Evolutionary conservation across 1,140 invertebrate genomes (phyloP).

Genomic region (Drosophila simulans): DNA sequence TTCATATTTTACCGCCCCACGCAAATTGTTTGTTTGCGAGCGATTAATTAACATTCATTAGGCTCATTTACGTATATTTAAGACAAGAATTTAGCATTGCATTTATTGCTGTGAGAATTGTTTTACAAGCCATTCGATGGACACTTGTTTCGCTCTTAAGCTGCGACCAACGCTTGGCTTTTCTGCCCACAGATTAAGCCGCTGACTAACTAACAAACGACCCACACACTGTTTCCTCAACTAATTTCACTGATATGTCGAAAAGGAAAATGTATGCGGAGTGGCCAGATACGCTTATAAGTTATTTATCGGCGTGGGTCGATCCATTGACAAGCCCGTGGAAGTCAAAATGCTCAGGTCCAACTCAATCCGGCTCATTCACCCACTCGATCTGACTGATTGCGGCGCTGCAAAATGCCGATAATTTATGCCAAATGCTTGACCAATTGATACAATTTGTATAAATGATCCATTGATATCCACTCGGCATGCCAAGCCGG

Average conservation of each 20-base stretch:
- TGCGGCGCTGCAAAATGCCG: constrained; percentile 21
- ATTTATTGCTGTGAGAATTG: constrained; percentile 50
- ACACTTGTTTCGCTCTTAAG: constrained; percentile 24
- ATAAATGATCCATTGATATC: constrained; percentile 45
- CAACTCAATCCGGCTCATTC: constrained; percentile 28
- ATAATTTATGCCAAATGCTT: constrained; percentile 51
- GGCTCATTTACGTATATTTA: constrained; percentile 37
- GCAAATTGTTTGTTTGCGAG: constrained; percentile 38
- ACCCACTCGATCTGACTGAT: constrained; percentile 35
- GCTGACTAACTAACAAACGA: constrained; percentile 33
- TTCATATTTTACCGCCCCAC: constrained; percentile 30
- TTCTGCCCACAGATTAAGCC: constrained; percentile 27
- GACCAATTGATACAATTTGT: constrained; percentile 53
- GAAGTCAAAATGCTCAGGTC: constrained; percentile 35
- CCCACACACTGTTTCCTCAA: constrained; percentile 36
- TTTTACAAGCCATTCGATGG: constrained; percentile 26
- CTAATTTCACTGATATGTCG: constrained; percentile 39
- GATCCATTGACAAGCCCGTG: constrained; percentile 45
- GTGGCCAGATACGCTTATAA: constrained; percentile 14
- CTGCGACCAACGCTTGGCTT: constrained; percentile 10
- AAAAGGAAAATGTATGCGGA: constrained; percentile 8
- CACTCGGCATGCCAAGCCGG: constrained; percentile 11
- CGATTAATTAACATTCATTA: constrained; percentile 53
- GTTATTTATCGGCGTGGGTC: constrained; percentile 24
- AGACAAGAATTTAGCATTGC: constrained; percentile 35